phyloP scores from a whole-genome alignment of 2,797 vertebrate species.

The Sebastes cheni region DNA sequence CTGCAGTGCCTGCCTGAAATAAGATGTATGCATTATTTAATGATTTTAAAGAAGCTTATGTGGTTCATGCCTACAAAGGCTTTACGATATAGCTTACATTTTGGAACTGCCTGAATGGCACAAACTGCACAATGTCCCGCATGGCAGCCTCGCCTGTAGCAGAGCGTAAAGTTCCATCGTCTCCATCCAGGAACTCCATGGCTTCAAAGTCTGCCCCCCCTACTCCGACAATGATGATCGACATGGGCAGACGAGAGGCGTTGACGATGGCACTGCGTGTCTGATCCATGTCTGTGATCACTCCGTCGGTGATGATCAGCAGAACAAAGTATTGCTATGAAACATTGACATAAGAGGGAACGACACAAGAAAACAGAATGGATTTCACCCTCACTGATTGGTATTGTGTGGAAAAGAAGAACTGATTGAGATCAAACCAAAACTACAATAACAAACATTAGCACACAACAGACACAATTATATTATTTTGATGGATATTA shows the following conservation, averaged over 20 bases:
- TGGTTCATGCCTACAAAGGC: neutral
- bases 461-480: neutral
- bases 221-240: conserved; percentile 95
- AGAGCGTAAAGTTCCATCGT: conserved; percentile 86
- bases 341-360: neutral
- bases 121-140: conserved; percentile 96
- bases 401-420: neutral
- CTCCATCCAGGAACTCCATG: conserved; percentile 96
- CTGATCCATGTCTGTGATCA: conserved; percentile 96
- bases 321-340: conserved; percentile 94
- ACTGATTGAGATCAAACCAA: neutral
- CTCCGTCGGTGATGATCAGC: conserved; percentile 96
- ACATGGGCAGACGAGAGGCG: conserved; percentile 93
- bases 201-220: conserved; percentile 93
- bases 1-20: conserved; percentile 87
- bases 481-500: neutral
- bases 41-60: neutral
- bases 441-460: neutral
- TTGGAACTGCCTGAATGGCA: conserved; percentile 94
- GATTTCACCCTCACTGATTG: neutral
- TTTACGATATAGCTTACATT: conserved; percentile 82
- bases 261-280: conserved; percentile 90
- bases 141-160: conserved; percentile 85
- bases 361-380: neutral
- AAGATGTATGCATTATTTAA: conserved; percentile 31